Evolutionary conservation across 2,888 invertebrate genomes (phyloP), one percentile per base, ranked within the genome.

Genomic region (Holacanthella duospinosa): DNA sequence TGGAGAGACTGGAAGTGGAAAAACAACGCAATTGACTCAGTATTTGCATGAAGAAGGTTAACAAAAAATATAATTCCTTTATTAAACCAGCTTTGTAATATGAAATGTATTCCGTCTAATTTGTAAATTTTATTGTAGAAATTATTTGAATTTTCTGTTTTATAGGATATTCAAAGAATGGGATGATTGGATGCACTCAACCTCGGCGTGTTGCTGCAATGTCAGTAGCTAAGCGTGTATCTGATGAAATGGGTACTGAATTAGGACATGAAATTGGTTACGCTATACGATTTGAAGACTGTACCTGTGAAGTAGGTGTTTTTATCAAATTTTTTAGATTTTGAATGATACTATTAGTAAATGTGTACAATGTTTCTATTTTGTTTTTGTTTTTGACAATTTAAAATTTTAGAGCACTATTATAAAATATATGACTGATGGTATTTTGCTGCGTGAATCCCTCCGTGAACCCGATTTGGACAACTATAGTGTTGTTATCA

Each of bases 341-440:
- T 28, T 60, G 9, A 9, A 29, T 55, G 19, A 48, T 57, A 55
- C 19, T 25, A 29, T 55, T 27, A 29, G n/a, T n/a, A 36, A 36
- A 9, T 36, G 16, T 36, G 16, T 9, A 36, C 36, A 36, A 36
- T 21, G 24, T 44, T 59, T 43, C 3, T 24, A 43, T 6, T 44
- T 44, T 59, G 21, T 6, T 21, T n/a, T 29, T 58, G 9, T 36
- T 58, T n/a, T 54, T 54, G 25, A 58, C 19, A 26, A 26, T 59
- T 6, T 63, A 57, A 28, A 59, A 48, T 25, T 68, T 64, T 64
- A 76, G 74, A 76, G 87, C 77, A 93, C 93, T 0, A 87, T 93
- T 28, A 93, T 94, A 68, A 93, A 93, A 78, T 99, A 99, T 78
- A 99, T 99, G 99, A 99, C 99, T 0, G 99, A 99, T 79, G 99